A percentile compares a stretch with the other conserved stretches of the same genome.
These are phyloP conservation scores for Daphoenositta chrysoptera DNA, from an alignment of 2,113 vertebrate species.

Conservation along the genomic window DNA sequence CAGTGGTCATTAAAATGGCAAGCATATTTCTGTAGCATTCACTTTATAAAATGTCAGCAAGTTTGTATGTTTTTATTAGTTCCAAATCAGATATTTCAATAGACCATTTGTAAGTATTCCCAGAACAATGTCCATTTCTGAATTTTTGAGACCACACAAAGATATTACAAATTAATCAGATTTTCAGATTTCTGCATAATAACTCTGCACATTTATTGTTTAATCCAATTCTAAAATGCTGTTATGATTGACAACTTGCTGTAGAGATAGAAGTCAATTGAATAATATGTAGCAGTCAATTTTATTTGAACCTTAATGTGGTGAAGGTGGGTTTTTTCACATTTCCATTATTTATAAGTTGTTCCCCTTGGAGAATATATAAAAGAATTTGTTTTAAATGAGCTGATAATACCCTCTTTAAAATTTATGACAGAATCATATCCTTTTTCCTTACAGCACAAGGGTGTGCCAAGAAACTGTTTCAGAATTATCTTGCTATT, in stretches of 20 bases:
- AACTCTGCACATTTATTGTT: constrained; percentile 72
- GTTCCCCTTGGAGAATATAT: constrained; percentile 73
- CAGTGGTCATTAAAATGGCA: constrained; percentile 68
- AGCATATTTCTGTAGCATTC: constrained; percentile 70
- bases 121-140: constrained; percentile 60
- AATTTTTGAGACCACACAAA: constrained; percentile 50
- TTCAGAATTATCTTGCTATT: constrained; percentile 57
- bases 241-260: constrained; percentile 77
- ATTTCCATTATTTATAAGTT: constrained; percentile 81
- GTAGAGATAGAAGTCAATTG: constrained; percentile 77
- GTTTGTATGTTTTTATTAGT: constrained; percentile 75
- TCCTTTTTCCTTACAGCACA: constrained; percentile 5
- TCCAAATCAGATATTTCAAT: constrained; percentile 76
- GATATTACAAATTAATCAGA: constrained; percentile 80
- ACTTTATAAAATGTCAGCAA: constrained; percentile 76
- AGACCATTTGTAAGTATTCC: constrained; percentile 74
- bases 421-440: constrained; percentile 70
- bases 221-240: constrained; percentile 75
- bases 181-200: constrained; percentile 77
- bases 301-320: constrained; percentile 80
- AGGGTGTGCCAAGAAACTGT: constrained; percentile 43
- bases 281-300: constrained; percentile 81
- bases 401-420: constrained; percentile 78
- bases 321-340: constrained; percentile 29
- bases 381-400: constrained; percentile 77